Base-by-base conservation (phyloP, 2,797 vertebrate genomes). In the Borostomias antarcticus region DNA sequence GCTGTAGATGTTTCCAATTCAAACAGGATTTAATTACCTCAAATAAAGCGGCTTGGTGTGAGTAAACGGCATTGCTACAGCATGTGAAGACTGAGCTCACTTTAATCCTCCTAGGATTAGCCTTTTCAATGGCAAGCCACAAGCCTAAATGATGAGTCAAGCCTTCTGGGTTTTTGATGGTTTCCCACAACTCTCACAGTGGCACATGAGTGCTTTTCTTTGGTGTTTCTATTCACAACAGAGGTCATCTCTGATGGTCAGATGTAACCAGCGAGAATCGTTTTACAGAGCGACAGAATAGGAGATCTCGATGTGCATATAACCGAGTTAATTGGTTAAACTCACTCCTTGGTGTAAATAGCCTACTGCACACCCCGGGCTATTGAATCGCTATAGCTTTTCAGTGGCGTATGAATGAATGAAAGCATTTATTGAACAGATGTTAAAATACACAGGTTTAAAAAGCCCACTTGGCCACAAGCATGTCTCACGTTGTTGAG, bases 111-210 rank as follows among this genome's bases (percentile, higher is more conserved):
- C 30, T 3, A 51, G 61, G 48, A 63, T 51, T 63, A 63, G 47
- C 11, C 21, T 63, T 28, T 63, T 47, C 21, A 33, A 25, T 9
- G 47, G 21, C 45, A 25, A 52, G 64, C 68, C 75, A 50, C 64
- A 64, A 45, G 68, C 59, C n/a, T n/a, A n/a, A n/a, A n/a, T n/a
- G n/a, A 68, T 67, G 66, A 73, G 56, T 73, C 59, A 61, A 56
- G 32, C 51, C 61, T 17, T 33, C 48, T 33, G 21, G 58, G 26
- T 26, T 21, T 35, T 19, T 33, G 30, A 33, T 45, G 64, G 54
- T 59, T 64, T 58, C 59, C 70, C 67, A 64, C 70, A 66, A 59
- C 32, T 30, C 47, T 30, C 53, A 56, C 62, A 40, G 56, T 59
- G 45, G 50, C 30, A 29, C 45, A 29, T 60, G 13, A 2, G 32